Conservation (phyloP, 2,888 invertebrate species). For the Rhagonycha fulva region DNA sequence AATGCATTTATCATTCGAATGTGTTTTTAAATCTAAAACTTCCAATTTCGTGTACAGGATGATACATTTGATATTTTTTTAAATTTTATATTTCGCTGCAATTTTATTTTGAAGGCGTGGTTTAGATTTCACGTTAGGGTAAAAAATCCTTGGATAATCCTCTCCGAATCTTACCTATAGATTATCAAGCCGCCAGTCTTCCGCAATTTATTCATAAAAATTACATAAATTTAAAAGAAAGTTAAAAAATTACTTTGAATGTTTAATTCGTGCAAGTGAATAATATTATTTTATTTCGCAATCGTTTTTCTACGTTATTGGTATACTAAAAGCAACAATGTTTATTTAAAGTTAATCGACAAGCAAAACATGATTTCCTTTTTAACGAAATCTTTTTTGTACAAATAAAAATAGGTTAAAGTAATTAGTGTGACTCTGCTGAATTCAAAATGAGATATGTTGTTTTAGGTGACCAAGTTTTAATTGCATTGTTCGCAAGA, state of each 20-base stretch:
- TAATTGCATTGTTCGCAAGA: background rate
- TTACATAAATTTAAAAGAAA: background rate
- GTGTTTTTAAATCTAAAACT: background rate
- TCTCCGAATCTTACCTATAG: background rate
- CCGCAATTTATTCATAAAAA: background rate
- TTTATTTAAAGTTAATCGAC: background rate
- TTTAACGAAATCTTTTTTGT: constrained; percentile 16
- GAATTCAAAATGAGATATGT: constrained; percentile 9
- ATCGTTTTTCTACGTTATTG: background rate
- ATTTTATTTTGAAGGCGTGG: background rate
- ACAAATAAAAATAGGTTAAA: constrained; percentile 14
- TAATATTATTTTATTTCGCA: background rate
- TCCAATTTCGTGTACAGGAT: background rate
- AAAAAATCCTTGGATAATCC: too few relatives aligned
- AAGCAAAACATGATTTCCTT: constrained; percentile 15
- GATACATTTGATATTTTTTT: background rate
- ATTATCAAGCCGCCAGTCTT: background rate
- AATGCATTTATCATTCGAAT: background rate
- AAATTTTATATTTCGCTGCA: background rate
- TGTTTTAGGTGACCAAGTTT: background rate
- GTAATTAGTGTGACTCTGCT: constrained; percentile 13
- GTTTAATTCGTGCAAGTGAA: background rate
- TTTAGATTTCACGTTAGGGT: background rate
- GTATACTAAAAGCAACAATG: background rate
- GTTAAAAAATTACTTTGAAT: background rate